phyloP scores from a whole-genome alignment of 2,113 vertebrate genomes.

The Centropus unirufus region DNA sequence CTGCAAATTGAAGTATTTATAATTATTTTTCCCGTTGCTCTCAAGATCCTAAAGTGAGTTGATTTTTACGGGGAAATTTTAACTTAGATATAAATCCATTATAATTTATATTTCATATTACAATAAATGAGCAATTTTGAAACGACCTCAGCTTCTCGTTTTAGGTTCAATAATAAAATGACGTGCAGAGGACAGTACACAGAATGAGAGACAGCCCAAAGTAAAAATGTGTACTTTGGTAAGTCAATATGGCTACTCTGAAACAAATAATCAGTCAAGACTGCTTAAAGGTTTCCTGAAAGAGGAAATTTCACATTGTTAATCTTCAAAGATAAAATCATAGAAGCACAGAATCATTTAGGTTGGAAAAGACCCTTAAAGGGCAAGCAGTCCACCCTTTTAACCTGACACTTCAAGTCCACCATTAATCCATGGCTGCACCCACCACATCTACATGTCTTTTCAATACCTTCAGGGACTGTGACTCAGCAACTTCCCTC shows the following conservation, averaged over 20 bases:
- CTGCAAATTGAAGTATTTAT: not conserved
- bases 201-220: not conserved
- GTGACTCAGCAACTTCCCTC: not conserved
- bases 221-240: not conserved
- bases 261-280: not conserved
- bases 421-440: not conserved
- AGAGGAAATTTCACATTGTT: not conserved
- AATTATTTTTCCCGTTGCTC: not conserved
- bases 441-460: rapidly evolving
- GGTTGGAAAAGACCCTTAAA: not conserved
- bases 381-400: not conserved
- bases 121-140: not conserved
- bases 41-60: not conserved
- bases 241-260: not conserved
- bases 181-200: not conserved
- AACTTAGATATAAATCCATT: not conserved
- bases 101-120: not conserved
- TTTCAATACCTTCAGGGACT: not conserved
- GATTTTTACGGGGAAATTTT: not conserved
- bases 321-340: not conserved
- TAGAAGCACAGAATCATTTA: not conserved
- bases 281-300: not conserved
- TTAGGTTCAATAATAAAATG: not conserved
- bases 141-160: not conserved
- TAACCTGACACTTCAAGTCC: not conserved